Percentiles rank a stretch among this genome's conserved stretches.
phyloP scores from a whole-genome alignment of 1,140 invertebrate species.

The Drosophila funebris region DNA sequence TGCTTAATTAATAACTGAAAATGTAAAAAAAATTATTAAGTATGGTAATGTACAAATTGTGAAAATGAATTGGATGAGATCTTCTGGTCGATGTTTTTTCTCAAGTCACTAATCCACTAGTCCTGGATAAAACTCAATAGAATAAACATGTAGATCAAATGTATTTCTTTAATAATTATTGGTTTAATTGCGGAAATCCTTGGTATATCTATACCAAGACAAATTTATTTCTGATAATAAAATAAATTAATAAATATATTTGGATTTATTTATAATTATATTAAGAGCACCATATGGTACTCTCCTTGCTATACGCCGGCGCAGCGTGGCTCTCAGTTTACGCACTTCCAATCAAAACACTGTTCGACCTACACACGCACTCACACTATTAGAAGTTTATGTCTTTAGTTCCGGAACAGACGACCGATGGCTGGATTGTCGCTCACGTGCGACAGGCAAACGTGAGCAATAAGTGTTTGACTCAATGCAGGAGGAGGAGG shows the following conservation, averaged over 20 bases:
- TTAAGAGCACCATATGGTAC: neutral
- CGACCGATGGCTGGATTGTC: neutral
- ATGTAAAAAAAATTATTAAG: neutral
- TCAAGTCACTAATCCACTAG: too few relatives aligned
- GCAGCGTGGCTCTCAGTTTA: conserved; percentile 26
- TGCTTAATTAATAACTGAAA: conserved; percentile 24
- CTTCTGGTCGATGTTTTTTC: too few relatives aligned
- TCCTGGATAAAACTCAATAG: neutral
- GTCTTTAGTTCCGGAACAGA: conserved; percentile 12
- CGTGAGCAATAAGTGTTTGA: conserved; percentile 33
- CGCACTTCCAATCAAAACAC: conserved; percentile 51
- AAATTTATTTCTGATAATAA: neutral
- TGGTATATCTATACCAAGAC: neutral
- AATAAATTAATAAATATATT: neutral
- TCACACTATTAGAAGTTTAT: neutral
- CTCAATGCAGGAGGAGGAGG: neutral
- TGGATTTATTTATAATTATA: neutral
- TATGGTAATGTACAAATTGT: too few relatives aligned
- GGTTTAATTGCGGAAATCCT: neutral
- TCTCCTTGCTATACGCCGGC: conserved; percentile 7
- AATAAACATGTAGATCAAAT: neutral
- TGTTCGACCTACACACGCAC: neutral
- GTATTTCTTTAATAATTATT: neutral
- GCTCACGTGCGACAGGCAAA: conserved; percentile 49
- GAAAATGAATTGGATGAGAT: too few relatives aligned